Conservation (phyloP, 1,140 invertebrate genomes). For the Asbolus verrucosus region DNA sequence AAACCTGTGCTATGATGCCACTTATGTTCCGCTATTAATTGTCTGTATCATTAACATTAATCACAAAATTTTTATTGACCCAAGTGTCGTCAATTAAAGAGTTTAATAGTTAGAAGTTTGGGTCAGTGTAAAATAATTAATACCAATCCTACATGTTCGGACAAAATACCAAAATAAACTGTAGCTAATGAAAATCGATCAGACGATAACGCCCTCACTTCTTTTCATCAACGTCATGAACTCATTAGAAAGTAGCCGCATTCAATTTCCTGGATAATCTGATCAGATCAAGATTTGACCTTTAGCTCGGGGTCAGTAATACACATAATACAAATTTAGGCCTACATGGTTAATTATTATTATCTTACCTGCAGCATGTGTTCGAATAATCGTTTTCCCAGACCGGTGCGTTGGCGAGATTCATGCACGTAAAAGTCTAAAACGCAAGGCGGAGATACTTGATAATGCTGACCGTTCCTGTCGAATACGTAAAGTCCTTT, state of each 20-base stretch:
- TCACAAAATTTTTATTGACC: no score
- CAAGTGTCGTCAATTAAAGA: no score
- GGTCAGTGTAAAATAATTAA: no score
- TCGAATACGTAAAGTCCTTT: conserved; percentile 90
- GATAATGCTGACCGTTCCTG: conserved; percentile 74
- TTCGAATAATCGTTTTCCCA: conserved; percentile 82
- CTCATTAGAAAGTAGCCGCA: neutral
- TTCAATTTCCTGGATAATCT: neutral
- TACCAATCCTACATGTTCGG: no score
- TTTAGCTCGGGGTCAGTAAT: conserved; percentile 14
- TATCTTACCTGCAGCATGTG: conserved; percentile 76
- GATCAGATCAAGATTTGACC: neutral
- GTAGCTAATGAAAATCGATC: neutral
- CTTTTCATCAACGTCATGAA: conserved; percentile 18
- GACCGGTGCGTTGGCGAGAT: conserved; percentile 80
- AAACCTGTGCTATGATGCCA: no score
- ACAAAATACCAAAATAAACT: no score
- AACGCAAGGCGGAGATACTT: conserved; percentile 82
- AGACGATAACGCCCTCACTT: conserved; percentile 11
- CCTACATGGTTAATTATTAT: conserved; percentile 11
- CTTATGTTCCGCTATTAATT: no score
- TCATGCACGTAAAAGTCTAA: conserved; percentile 91
- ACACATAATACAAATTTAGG: conserved; percentile 7
- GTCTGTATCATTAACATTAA: no score
- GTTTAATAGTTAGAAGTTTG: no score